Base-by-base conservation (phyloP, 2,113 vertebrate genomes). In the Amia ocellicauda region DNA sequence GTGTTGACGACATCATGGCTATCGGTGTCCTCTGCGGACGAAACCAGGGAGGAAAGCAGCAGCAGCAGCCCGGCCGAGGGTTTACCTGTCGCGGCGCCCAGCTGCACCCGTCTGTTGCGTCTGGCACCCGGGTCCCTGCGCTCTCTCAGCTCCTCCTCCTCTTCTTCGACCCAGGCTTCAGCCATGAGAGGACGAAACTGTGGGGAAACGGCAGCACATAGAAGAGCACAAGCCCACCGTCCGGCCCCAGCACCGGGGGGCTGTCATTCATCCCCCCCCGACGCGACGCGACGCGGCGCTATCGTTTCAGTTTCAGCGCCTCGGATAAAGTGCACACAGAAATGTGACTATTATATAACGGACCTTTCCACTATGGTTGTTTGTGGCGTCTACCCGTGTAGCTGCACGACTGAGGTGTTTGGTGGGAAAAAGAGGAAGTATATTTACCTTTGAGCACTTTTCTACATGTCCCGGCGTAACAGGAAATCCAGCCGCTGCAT, bases 161-260 rank as follows among this genome's bases (percentile, higher is more conserved):
- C 90, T 62, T 93, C 92, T 66, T 86, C 76, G 54, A 85, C 80
- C 82, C 89, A 86, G 77, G 86, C 84, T 82, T 96, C 94, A 69
- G 93, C 92, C 94, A 97, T 91, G 59, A 85, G 79, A 78, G 72
- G 58, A 19, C 63, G 60, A 65, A 59, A 55, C 26, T 36, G 27
- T 41, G 11, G 29, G 36, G 7, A 45, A 61, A 20, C 41, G 26
- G 52, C 29, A 20, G 40, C 23, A 47, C 42, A 17, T 11, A 43
- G 14, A 28, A 41, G 58, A 29, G 26, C 23, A 60, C 26, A 14
- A 47, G 27, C 10, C 20, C 31, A n/a, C n/a, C 31, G 5, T 36
- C 31, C 11, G 5, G 5, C 31, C 5, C 5, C 31, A 36, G 31
- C 31, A 36, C 31, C 31, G 31, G 31, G 5, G 5, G 14, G 24